phyloP scores from a whole-genome alignment of 2,888 invertebrate genomes.

The Chydorus sphaericus region DNA sequence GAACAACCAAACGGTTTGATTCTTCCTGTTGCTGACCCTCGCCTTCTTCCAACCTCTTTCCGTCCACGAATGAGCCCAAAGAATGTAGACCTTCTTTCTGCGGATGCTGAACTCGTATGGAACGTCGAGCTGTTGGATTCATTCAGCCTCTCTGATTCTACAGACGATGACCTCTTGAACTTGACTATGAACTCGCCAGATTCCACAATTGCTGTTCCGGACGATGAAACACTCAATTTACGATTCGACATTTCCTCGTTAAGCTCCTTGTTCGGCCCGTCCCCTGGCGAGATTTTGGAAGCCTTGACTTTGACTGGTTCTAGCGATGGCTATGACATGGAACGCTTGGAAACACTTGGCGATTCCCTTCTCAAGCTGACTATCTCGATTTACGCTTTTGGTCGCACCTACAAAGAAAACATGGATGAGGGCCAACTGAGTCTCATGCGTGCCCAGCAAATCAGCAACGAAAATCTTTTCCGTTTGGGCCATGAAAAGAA shows the following conservation, averaged over 20 bases:
- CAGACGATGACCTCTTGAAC: neutral
- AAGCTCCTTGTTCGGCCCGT: neutral
- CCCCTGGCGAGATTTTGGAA: constrained; percentile 1
- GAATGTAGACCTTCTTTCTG: neutral
- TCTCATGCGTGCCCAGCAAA: constrained; percentile 47
- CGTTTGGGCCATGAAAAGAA: constrained; percentile 47
- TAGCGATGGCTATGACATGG: constrained; percentile 60
- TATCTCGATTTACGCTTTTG: constrained; percentile 53
- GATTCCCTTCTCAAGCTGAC: constrained; percentile 77
- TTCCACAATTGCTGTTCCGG: neutral
- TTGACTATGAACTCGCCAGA: neutral
- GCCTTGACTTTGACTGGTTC: constrained; percentile 31
- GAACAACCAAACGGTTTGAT: neutral
- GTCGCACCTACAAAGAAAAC: constrained; percentile 40
- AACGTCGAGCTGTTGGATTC: neutral
- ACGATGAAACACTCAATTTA: neutral
- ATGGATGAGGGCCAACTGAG: constrained; percentile 67
- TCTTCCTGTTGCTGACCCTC: neutral
- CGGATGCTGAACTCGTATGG: neutral
- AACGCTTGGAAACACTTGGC: constrained; percentile 72
- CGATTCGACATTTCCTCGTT: neutral
- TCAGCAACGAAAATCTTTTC: constrained; percentile 75
- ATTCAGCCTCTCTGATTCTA: neutral
- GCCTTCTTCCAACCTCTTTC: neutral
- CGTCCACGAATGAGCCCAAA: neutral